Conservation (phyloP, 2,888 invertebrate genomes). For the Melikaiella ostensackeni region DNA sequence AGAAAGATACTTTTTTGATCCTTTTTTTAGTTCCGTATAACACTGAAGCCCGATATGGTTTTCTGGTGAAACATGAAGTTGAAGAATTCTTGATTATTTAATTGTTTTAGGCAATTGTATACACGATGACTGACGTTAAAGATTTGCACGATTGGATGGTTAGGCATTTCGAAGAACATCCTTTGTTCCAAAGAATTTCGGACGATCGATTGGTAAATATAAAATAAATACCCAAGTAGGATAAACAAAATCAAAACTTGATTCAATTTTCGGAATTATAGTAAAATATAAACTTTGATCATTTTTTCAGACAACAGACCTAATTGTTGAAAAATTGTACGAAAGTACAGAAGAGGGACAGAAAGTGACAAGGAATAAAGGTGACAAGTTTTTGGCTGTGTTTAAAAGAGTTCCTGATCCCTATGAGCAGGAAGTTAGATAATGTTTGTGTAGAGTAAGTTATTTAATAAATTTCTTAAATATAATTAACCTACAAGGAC, state of each 20-base stretch:
- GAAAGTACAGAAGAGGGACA: constrained; percentile 98
- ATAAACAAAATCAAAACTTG: not conserved
- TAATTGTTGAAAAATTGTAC: constrained; percentile 92
- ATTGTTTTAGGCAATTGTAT: constrained; percentile 87
- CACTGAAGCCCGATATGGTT: too few relatives aligned
- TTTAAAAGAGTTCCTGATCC: constrained; percentile 85
- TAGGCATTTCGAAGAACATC: constrained; percentile 92
- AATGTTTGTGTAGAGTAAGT: constrained; percentile 47
- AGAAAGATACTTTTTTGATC: too few relatives aligned
- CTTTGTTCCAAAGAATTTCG: constrained; percentile 88
- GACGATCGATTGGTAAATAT: constrained; percentile 86
- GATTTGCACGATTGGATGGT: constrained; percentile 99
- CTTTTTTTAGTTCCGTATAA: too few relatives aligned
- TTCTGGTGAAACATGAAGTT: constrained; percentile 9
- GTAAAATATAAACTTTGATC: constrained; percentile 44
- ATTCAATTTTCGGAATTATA: constrained; percentile 39
- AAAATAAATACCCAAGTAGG: constrained; percentile 18
- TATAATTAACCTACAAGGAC: not conserved
- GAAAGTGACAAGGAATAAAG: constrained; percentile 97
- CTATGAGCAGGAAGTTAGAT: constrained; percentile 56
- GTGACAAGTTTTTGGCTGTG: constrained; percentile 95
- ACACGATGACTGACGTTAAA: constrained; percentile 98
- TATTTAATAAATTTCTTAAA: constrained; percentile 39
- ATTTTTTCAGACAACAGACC: constrained; percentile 85
- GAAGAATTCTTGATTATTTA: constrained; percentile 27